Conservation (phyloP, 2,113 vertebrate genomes). For the Phocoena phocoena region DNA sequence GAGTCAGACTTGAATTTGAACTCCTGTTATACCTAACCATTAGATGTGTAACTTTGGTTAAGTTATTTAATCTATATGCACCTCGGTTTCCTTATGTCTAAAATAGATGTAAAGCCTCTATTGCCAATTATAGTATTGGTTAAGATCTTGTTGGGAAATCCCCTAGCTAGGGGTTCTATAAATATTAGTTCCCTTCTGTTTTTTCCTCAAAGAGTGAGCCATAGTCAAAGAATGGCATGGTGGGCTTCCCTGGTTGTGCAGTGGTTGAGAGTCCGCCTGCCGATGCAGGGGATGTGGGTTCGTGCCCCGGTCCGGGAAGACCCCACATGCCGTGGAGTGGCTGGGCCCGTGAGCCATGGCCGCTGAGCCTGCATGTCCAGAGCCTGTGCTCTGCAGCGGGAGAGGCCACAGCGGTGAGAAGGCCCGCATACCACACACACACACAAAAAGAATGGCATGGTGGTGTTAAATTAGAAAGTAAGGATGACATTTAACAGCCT, state of each 20-base stretch:
- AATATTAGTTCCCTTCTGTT: neutral
- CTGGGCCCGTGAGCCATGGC: no score
- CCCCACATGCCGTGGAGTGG: no score
- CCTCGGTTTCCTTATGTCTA: conserved; percentile 38
- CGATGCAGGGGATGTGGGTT: no score
- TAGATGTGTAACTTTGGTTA: conserved; percentile 19
- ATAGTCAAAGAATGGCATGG: neutral
- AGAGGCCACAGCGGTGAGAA: no score
- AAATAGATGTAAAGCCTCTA: neutral
- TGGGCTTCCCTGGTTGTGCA: neutral
- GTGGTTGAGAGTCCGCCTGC: no score
- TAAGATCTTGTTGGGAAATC: neutral
- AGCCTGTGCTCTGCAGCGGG: no score
- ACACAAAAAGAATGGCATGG: neutral
- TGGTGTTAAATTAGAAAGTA: conserved; percentile 43
- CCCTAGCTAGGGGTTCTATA: neutral
- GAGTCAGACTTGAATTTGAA: conserved; percentile 41
- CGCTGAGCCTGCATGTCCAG: no score
- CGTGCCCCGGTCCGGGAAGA: no score
- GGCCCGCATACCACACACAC: no score
- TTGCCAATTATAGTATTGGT: neutral
- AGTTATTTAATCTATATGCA: neutral
- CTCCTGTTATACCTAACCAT: neutral
- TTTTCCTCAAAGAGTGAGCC: neutral
- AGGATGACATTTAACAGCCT: neutral